Percentiles rank a stretch among this genome's conserved stretches.
phyloP scores from a whole-genome alignment of 23 tunicate genomes.

The Phallusia fumigata region DNA sequence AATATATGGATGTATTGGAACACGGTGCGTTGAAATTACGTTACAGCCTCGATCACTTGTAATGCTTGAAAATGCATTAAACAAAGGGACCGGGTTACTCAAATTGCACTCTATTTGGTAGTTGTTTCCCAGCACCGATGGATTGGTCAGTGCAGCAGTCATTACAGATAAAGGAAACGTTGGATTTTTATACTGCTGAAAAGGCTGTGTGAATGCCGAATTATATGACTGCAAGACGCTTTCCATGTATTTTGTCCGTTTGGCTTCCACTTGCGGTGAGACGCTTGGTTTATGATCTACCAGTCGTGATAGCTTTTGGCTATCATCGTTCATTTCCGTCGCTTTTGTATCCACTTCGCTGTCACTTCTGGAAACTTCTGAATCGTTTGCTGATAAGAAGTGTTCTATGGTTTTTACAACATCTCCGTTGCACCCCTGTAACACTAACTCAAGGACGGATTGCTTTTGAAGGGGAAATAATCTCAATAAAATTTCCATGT shows the following conservation, averaged over 20 bases:
- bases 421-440: conserved; percentile 96
- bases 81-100: background rate
- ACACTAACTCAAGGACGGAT: conserved; percentile 79
- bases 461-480: conserved; percentile 61
- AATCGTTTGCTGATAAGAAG: conserved; percentile 64
- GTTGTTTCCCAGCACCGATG: background rate
- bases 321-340: background rate
- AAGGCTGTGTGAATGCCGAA: background rate
- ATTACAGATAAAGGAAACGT: background rate
- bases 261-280: background rate
- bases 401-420: conserved; percentile 89
- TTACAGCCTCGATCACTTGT: background rate
- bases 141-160: background rate
- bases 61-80: background rate
- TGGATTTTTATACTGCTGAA: background rate
- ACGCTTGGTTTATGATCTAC: background rate
- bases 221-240: background rate
- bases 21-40: background rate
- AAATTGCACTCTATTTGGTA: background rate
- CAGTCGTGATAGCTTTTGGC: background rate
- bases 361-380: background rate
- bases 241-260: background rate
- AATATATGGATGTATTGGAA: background rate
- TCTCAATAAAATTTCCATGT: conserved; percentile 64
- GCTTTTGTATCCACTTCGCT: background rate